phyloP scores from a whole-genome alignment of 2,113 vertebrate species.

The Apus apus region DNA sequence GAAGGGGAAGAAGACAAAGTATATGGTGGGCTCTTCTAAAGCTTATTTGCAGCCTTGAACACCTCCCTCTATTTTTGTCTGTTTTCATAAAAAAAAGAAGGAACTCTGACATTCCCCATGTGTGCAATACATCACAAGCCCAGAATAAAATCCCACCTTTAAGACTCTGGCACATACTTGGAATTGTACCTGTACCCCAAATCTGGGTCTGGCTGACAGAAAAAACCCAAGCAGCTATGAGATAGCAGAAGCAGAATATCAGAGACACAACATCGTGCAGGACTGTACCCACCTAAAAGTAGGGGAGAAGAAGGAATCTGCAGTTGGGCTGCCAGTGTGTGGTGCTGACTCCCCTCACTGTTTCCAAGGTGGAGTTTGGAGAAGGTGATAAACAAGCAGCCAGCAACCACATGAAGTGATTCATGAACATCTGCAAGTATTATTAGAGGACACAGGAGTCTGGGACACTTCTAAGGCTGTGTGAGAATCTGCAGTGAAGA shows the following conservation, averaged over 20 bases:
- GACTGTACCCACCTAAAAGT: not conserved
- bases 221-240: not conserved
- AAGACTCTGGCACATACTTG: not conserved
- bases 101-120: not conserved
- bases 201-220: not conserved
- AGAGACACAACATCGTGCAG: fast-evolving
- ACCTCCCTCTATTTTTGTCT: not conserved
- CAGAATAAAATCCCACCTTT: not conserved
- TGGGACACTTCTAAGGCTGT: not conserved
- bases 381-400: not conserved
- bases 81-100: not conserved
- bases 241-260: not conserved
- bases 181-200: not conserved
- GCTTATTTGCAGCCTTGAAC: not conserved
- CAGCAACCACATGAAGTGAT: not conserved
- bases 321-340: not conserved
- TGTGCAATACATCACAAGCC: not conserved
- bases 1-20: not conserved
- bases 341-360: not conserved
- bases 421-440: not conserved
- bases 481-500: not conserved
- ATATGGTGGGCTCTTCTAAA: not conserved
- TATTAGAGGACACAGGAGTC: not conserved
- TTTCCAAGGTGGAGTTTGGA: not conserved
- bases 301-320: not conserved